These are phyloP conservation scores for Callopanchax toddi DNA, from an alignment of 2,113 vertebrate genomes.

Conservation along the genomic window DNA sequence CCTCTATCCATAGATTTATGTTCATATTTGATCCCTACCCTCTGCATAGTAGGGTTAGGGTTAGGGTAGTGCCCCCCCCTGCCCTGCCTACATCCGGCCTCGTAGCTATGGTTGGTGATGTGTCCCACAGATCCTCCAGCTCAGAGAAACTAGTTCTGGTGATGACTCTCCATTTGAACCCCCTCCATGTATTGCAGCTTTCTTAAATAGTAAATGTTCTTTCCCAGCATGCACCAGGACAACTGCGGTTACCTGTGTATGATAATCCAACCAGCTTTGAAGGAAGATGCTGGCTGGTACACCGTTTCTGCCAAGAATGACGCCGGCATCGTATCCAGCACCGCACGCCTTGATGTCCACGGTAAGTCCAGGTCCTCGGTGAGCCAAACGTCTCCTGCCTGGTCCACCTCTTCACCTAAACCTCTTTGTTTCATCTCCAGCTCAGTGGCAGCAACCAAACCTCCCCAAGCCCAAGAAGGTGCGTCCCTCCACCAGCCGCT, in stretches of 20 bases:
- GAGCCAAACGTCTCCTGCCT: not conserved
- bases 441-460: constrained; percentile 95
- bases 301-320: constrained; percentile 98
- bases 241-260: constrained; percentile 96
- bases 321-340: constrained; percentile 95
- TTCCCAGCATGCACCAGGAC: constrained; percentile 96
- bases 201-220: not conserved
- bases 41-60: too few species aligned
- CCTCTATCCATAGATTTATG: too few species aligned
- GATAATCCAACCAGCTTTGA: constrained; percentile 94
- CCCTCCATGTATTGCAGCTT: not conserved
- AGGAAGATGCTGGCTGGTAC: constrained; percentile 97
- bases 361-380: constrained; percentile 78
- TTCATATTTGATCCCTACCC: too few species aligned
- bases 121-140: too few species aligned
- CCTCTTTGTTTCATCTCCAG: constrained; percentile 62
- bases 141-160: too few species aligned
- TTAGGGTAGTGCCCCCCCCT: too few species aligned
- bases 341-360: constrained; percentile 92
- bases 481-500: constrained; percentile 93
- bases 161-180: too few species aligned
- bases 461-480: constrained; percentile 93
- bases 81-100: too few species aligned
- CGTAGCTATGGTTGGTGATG: too few species aligned
- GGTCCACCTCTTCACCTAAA: not conserved